Percentiles rank a stretch among this genome's conserved stretches.
Conservation (phyloP, 2,888 invertebrate species). For the Halocaridina rubra region DNA sequence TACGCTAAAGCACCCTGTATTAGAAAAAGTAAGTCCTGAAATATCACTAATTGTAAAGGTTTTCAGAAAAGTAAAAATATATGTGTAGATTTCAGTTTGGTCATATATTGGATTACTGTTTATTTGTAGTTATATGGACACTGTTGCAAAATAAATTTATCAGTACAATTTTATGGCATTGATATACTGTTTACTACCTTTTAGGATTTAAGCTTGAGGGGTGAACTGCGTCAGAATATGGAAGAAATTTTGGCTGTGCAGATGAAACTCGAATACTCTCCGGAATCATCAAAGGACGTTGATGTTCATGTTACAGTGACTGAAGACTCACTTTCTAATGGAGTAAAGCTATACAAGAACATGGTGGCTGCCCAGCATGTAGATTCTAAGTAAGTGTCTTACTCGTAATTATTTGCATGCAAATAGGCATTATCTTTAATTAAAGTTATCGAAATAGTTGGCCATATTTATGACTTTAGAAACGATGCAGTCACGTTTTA, state of each 20-base stretch:
- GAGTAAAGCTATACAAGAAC: constrained; percentile 1
- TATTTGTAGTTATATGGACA: too few species aligned
- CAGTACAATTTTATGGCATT: too few species aligned
- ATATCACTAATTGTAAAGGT: too few species aligned
- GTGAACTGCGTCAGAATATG: constrained; percentile 17
- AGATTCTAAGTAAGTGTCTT: constrained; percentile 30
- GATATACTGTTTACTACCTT: background rate
- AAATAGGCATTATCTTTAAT: too few species aligned
- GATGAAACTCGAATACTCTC: constrained; percentile 24
- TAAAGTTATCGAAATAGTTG: too few species aligned
- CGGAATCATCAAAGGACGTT: constrained; percentile 12
- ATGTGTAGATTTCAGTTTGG: too few species aligned
- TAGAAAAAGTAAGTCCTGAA: constrained; percentile 35
- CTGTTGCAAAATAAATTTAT: too few species aligned
- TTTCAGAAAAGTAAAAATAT: too few species aligned
- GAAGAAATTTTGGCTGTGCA: constrained; percentile 15
- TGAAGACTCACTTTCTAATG: background rate
- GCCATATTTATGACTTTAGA: too few species aligned
- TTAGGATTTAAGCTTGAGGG: constrained; percentile 23
- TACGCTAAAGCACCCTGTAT: constrained; percentile 24
- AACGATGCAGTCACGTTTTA: too few species aligned
- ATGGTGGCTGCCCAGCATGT: background rate
- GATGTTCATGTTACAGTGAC: background rate
- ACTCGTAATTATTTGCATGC: too few species aligned
- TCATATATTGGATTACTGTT: too few species aligned